Evolutionary conservation across 2,113 vertebrate species (phyloP), one percentile per base, ranked within the genome.

Genomic region (Corvus moneduloides): DNA sequence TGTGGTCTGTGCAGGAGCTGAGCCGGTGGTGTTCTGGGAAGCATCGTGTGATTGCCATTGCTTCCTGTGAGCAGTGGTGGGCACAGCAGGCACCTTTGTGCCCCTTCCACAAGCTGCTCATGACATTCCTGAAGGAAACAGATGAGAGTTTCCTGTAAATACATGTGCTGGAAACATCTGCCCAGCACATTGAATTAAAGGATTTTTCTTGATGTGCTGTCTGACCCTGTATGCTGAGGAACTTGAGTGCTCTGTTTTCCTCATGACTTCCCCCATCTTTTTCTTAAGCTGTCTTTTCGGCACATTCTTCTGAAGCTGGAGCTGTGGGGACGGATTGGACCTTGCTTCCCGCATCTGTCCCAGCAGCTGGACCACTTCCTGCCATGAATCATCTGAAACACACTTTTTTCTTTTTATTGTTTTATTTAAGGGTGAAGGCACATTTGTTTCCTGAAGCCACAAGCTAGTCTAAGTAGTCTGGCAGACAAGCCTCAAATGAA

Each of bases 361-460:
- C 75, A 69, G 89, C 94, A 96, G 94, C 95, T 96, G 90, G 80
- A 89, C 73, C 32, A 6, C 89, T 96, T 96, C 97, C 96, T 97
- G 84, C 72, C 62, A 46, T 95, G 95, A 97, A 89, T 96, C 95
- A 96, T 90, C 52, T 1, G 0, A 87, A 94, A 37, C 63, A 66
- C 81, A 21, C 39, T 69, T 80, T 55, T 77, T 84, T 32, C 80
- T 90, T 84, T 49, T 80, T 43, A 68, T 75, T 87, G 66, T 89
- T 94, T 94, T 83, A 63, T 86, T 82, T 86, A 92, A 93, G 73
- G 48, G 64, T 79, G 87, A 96, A 96, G 88, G 78, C 91, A 87
- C 90, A 84, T 77, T 93, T 92, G 77, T 94, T 92, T 96, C 79
- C 92, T 91, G 82, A 80, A 95, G 69, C 79, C 82, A 46, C 93